Evolutionary conservation across 2,113 vertebrate genomes (phyloP), one percentile per base, ranked within the genome.

Genomic region (Lepidothrix coronata): DNA sequence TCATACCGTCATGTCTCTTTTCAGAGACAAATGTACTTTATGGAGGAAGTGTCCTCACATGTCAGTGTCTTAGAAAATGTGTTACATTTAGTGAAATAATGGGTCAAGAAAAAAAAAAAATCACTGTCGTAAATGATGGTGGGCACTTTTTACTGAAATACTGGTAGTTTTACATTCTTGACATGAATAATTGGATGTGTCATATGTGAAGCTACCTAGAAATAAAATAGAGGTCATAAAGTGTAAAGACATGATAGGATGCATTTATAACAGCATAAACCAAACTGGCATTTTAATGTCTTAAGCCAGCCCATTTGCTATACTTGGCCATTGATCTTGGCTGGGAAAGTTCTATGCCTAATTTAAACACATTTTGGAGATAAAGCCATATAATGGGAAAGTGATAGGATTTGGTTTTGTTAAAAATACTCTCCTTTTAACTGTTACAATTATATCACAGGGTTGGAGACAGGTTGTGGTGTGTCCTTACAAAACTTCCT

Each of bases 231-330:
- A 91, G 85, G 87, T 96, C 92, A 94, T 98, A 98, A 98, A 98
- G 97, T 88, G 78, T 97, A 96, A 97, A 98, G 95, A 97, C 93
- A 96, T 93, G 91, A 96, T 97, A 91, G 79, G 84, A 95, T 63
- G 93, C 97, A 96, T 98, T 98, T 98, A 97, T 96, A 96, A 95
- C 96, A 92, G 78, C 90, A 91, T 97, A 97, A 98, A 98, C 89
- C 88, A 97, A 97, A 91, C 89, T 97, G 97, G 82, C 96, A 96
- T 92, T 97, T 98, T 97, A 97, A 97, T 94, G 91, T 91, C 91
- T 95, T 95, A 94, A 97, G 85, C 79, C 94, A 94, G 28, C 87
- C 95, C 89, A 48, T 95, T 96, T 97, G 78, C 79, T 78, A 2
- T 91, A 58, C 89, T 88, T 94, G 61, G 76, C 59, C 85, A 68